Percentiles rank a stretch among this genome's conserved stretches.
These are phyloP conservation scores for Emydoidea blandingii DNA, from an alignment of 2,797 vertebrate genomes.

Conservation along the genomic window DNA sequence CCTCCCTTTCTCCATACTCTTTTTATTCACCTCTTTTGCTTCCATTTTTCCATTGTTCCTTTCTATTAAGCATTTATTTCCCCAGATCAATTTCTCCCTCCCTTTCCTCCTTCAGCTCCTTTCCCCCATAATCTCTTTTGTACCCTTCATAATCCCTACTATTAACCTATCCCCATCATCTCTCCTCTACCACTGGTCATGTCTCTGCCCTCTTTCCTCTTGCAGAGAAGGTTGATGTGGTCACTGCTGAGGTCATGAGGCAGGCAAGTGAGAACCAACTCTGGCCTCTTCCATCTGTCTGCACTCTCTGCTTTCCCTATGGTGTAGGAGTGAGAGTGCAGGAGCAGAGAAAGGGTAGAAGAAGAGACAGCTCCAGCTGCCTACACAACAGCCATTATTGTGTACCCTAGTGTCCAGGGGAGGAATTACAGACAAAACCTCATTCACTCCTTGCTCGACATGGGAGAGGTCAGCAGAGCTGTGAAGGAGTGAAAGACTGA, in stretches of 20 bases:
- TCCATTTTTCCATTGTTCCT: background rate
- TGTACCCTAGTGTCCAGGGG: background rate
- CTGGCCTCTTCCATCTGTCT: background rate
- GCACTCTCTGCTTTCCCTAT: background rate
- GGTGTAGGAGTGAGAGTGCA: background rate
- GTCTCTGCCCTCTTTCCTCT: background rate
- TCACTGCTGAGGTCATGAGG: background rate
- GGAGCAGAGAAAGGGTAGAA: background rate
- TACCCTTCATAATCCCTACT: background rate
- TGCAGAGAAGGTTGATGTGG: background rate
- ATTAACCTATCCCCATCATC: background rate
- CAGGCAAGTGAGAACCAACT: background rate
- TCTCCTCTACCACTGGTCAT: background rate
- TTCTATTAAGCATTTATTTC: background rate
- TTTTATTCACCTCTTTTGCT: background rate
- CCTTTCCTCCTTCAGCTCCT: background rate
- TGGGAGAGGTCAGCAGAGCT: constrained; percentile 20
- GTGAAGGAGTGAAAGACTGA: background rate
- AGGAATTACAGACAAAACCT: background rate
- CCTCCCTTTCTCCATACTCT: background rate
- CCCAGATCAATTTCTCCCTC: background rate
- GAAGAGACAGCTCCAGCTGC: background rate
- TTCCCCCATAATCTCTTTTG: background rate
- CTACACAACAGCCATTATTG: rapidly evolving
- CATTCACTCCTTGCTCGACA: background rate